Conservation (phyloP, 2,888 invertebrate species). For the Sylvicola cinctus region DNA sequence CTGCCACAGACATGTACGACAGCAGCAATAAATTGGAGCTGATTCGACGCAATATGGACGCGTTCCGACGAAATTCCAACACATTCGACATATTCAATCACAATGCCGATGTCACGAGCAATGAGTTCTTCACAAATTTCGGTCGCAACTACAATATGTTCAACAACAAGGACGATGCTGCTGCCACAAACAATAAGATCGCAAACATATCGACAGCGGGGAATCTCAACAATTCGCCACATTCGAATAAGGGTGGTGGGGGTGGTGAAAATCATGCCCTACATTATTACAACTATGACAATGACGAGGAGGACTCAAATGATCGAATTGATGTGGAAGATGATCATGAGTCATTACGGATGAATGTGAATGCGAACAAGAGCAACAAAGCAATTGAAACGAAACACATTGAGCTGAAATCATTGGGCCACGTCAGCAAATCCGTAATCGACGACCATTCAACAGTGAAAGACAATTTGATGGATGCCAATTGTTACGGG, state of each 20-base stretch:
- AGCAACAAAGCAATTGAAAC: constrained; percentile 1
- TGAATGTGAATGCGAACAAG: background rate
- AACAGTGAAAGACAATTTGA: background rate
- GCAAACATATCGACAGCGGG: too few species aligned
- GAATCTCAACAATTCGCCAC: too few species aligned
- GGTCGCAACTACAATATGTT: too few species aligned
- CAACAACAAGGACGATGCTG: too few species aligned
- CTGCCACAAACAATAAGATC: too few species aligned
- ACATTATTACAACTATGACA: constrained; percentile 13
- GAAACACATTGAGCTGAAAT: too few species aligned
- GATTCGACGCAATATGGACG: constrained; percentile 15
- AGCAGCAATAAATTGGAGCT: constrained; percentile 16
- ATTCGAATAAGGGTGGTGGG: too few species aligned
- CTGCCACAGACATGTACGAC: background rate
- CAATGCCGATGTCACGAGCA: too few species aligned
- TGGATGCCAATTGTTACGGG: background rate
- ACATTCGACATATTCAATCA: too few species aligned
- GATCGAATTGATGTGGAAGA: constrained; percentile 26
- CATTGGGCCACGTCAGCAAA: background rate
- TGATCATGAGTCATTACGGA: constrained; percentile 15
- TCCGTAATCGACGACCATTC: background rate
- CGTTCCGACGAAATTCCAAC: constrained; percentile 10
- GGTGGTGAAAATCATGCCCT: constrained; percentile 17
- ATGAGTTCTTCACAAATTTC: too few species aligned
- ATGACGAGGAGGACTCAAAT: constrained; percentile 4